Evolutionary conservation across 2,888 invertebrate species (phyloP), one percentile per base, ranked within the genome.

Genomic region (Lamellibrachia satsuma): DNA sequence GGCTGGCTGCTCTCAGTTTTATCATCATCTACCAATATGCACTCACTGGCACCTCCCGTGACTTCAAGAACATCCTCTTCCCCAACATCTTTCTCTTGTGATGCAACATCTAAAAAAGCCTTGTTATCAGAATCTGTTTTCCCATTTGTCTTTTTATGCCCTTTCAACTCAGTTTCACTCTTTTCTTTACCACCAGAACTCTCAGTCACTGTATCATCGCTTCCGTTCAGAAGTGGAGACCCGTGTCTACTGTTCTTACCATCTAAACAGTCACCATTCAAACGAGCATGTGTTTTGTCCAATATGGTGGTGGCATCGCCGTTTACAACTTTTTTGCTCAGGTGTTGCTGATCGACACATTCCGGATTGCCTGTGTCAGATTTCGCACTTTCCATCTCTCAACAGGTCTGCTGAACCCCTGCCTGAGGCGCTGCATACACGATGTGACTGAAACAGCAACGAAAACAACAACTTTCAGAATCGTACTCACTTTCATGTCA

Each of bases 381-480:
- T 22, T n/a, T 75, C 75, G 15, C 75, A 75, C 22, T 75, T 75
- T 75, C 75, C 75, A 75, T 75, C 75, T 4, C 75, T 75, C 22
- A 22, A 75, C 15, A 15, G 57, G 8, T 8, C 57, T 57, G 57
- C 57, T 57, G 57, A 39, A 39, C 57, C 15, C 11, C 57, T 7
- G 57, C 57, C 15, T 8, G 11, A 57, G 57, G 15, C 75, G 22
- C 22, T 22, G 75, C 75, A 75, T 75, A 22, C 75, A 75, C 75
- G 75, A 6, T 22, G 75, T 15, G 75, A 75, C 75, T 75, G 75
- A 75, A 75, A 75, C 75, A 75, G 22, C 15, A 15, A 22, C 2
- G 75, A 75, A 75, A 75, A 75, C 60, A 60, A 60, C 75, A 75
- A 15, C 75, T 75, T 75, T 75, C 75, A 75, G 75, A 75, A 75